Percentiles rank a stretch among this genome's conserved stretches.
Conservation (phyloP, 2,888 invertebrate species). For the Caenorhabditis sp. region DNA sequence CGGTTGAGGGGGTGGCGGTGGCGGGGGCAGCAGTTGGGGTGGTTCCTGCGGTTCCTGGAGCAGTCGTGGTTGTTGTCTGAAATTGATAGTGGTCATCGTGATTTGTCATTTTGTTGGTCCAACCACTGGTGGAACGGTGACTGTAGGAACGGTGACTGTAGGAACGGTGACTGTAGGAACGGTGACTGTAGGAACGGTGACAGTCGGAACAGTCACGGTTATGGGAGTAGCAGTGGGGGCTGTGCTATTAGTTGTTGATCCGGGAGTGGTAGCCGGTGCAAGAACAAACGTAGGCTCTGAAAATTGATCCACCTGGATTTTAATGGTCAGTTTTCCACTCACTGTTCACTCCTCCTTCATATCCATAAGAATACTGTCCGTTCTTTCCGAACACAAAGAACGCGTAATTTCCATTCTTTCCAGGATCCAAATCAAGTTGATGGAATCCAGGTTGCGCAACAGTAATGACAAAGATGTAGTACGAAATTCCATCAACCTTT, state of each 20-base stretch:
- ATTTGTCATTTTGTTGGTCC: background rate
- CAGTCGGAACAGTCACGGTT: background rate
- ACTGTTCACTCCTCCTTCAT: conserved; percentile 57
- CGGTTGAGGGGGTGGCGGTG: conserved; percentile 32
- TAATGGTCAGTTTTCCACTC: background rate
- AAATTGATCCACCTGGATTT: conserved; percentile 7
- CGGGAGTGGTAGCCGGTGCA: conserved; percentile 39
- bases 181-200: conserved; percentile 9
- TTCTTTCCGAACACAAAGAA: conserved; percentile 57
- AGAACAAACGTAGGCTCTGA: conserved; percentile 53
- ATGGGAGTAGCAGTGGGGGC: background rate
- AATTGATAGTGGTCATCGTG: background rate
- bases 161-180: conserved; percentile 8
- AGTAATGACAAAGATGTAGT: conserved; percentile 22
- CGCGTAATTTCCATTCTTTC: conserved; percentile 32
- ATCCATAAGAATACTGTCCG: conserved; percentile 57
- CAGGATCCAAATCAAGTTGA: conserved; percentile 11
- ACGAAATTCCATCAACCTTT: conserved; percentile 26
- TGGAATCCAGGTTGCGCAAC: conserved; percentile 48
- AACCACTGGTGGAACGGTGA: background rate
- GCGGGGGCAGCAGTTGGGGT: conserved; percentile 13
- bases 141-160: too few relatives aligned
- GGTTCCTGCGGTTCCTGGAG: conserved; percentile 8
- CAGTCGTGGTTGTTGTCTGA: conserved; percentile 17
- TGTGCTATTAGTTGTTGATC: conserved; percentile 6